Evolutionary conservation across 1,140 invertebrate species (phyloP).

Genomic region (Callitettix versicolor): DNA sequence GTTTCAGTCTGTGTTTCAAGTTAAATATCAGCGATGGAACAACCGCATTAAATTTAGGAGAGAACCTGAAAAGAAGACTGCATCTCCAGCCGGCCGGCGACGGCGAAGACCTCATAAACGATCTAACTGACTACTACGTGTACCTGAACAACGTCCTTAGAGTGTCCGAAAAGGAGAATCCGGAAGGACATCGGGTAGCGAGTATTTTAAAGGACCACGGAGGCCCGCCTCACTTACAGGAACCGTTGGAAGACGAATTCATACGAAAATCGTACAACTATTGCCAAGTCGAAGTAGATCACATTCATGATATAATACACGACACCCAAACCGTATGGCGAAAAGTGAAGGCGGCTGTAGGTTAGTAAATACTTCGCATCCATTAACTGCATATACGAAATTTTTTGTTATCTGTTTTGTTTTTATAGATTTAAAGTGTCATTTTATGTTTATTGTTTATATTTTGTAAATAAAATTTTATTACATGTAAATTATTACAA

Average conservation of each 20-base stretch:
- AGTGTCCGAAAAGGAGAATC: neutral
- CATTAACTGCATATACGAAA: too few relatives aligned
- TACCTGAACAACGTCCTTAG: neutral
- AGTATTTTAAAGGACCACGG: neutral
- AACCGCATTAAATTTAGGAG: neutral
- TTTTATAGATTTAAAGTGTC: too few relatives aligned
- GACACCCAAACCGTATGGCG: neutral
- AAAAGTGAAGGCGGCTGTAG: neutral
- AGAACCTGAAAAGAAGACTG: neutral
- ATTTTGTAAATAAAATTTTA: too few relatives aligned
- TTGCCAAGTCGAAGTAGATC: neutral
- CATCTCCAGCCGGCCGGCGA: neutral
- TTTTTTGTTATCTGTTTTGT: too few relatives aligned
- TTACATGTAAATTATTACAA: too few relatives aligned
- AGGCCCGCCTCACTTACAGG: neutral
- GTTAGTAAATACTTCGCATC: too few relatives aligned
- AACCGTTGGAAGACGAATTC: neutral
- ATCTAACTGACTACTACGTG: constrained; percentile 2
- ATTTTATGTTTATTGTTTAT: too few relatives aligned
- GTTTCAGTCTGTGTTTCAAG: neutral
- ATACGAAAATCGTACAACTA: neutral
- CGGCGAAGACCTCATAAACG: neutral
- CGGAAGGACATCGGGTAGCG: neutral
- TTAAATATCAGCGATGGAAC: neutral
- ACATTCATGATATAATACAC: neutral